Evolutionary conservation across 2,797 vertebrate genomes (phyloP), one percentile per base, ranked within the genome.

Genomic region (Lepilemur ruficaudatus): DNA sequence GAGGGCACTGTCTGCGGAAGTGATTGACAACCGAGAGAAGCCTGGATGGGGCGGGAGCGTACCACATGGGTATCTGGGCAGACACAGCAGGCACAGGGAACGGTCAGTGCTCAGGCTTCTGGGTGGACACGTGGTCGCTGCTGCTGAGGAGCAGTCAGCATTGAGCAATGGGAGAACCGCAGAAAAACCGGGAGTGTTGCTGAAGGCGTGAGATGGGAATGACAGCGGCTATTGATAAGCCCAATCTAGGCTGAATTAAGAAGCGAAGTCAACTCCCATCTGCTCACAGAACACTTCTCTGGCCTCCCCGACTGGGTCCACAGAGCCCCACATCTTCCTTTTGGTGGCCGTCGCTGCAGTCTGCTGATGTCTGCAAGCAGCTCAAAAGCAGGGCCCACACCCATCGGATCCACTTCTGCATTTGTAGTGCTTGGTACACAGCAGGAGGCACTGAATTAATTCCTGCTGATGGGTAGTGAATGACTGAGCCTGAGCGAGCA

Each of bases 1-100:
- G 50, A 84, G 23, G 28, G 32, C 28, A 15, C 35, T 89, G 13
- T 76, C 83, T 52, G 20, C 5, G 1, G 63, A 73, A 28, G 14
- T 83, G 76, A 72, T 22, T 55, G 55, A 48, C 28, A 32, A 5
- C 38, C 4, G 3, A 79, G 46, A 82, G 72, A 78, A 50, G 35
- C 50, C 55, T 2, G 30, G 55, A 46, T 20, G 63, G 28, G 50
- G 38, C 6, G 14, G 78, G 73, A 48, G 12, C 43, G 48, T 38
- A 30, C 12, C 11, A 5, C 7, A 28, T 1, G 0, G 9, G 35
- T 69, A 17, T 3, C 13, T 0, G 15, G 86, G 55, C 23, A 43
- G 35, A 48, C 3, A 0, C 2, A 25, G 79, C 30, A 17, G 46
- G 38, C 28, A 13, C 2, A 4, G 22, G 52, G 46, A 50, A 32